Evolutionary conservation across 2,888 invertebrate genomes (phyloP).

Genomic region (Micoletzkya japonica): DNA sequence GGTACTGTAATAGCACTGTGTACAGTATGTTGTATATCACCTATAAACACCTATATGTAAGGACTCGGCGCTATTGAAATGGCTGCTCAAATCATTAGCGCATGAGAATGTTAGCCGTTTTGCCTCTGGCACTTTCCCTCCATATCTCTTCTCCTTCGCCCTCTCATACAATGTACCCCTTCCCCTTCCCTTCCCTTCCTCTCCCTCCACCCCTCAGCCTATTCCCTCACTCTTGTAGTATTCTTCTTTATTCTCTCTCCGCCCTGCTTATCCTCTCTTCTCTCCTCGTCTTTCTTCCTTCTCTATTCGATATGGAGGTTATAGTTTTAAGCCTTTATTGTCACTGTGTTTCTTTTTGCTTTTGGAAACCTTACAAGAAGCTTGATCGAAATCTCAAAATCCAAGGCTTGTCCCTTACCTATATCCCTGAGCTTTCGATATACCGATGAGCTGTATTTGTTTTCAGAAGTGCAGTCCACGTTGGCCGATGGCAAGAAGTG

Average conservation of each 20-base stretch:
- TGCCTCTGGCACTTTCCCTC: too few species aligned
- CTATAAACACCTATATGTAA: background rate
- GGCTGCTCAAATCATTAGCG: background rate
- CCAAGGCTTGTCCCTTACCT: too few species aligned
- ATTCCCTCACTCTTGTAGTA: too few species aligned
- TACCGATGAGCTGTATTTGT: slow-evolving; percentile 63
- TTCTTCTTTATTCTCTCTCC: background rate
- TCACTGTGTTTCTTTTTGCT: too few species aligned
- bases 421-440: slow-evolving; percentile 56
- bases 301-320: too few species aligned
- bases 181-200: background rate
- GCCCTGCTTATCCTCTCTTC: background rate
- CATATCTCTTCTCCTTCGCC: too few species aligned
- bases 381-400: too few species aligned
- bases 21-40: background rate
- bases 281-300: too few species aligned
- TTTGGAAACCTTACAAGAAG: too few species aligned
- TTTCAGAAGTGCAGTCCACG: slow-evolving; percentile 73
- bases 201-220: background rate
- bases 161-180: too few species aligned
- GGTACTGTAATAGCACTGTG: slow-evolving; percentile 28
- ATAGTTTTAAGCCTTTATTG: too few species aligned
- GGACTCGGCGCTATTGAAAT: background rate
- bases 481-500: slow-evolving; percentile 77
- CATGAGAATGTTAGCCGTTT: too few species aligned